Conservation (phyloP, 2,888 invertebrate genomes). For the Pristionchus maxplancki region DNA sequence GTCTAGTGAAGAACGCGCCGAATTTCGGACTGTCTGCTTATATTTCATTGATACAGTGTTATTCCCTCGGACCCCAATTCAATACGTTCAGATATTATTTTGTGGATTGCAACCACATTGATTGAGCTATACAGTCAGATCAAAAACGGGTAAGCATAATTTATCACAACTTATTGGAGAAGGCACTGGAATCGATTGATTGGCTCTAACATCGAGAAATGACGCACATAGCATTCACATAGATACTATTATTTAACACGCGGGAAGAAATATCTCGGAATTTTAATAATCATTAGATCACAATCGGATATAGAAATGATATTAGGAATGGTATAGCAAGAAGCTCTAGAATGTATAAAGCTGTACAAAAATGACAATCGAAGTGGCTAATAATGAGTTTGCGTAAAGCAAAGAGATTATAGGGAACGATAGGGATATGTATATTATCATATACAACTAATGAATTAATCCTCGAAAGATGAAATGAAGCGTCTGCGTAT, state of each 20-base stretch:
- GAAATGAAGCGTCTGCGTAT: conserved; percentile 35
- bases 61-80: neutral
- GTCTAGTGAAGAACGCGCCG: too few relatives aligned
- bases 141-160: neutral
- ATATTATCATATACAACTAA: neutral
- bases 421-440: neutral
- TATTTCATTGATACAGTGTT: neutral
- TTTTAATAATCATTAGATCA: neutral
- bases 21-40: too few relatives aligned
- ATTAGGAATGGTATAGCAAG: neutral
- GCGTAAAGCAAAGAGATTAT: conserved; percentile 21
- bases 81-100: neutral
- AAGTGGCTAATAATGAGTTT: neutral
- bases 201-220: neutral
- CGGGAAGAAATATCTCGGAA: neutral
- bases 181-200: conserved; percentile 13
- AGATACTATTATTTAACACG: neutral
- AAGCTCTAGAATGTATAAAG: conserved; percentile 1
- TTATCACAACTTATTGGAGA: neutral
- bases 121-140: neutral
- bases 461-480: neutral
- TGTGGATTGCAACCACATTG: neutral
- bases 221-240: neutral
- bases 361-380: conserved; percentile 24
- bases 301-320: neutral